Base-by-base conservation (phyloP, 1,140 invertebrate genomes). In the Halesus radiatus region DNA sequence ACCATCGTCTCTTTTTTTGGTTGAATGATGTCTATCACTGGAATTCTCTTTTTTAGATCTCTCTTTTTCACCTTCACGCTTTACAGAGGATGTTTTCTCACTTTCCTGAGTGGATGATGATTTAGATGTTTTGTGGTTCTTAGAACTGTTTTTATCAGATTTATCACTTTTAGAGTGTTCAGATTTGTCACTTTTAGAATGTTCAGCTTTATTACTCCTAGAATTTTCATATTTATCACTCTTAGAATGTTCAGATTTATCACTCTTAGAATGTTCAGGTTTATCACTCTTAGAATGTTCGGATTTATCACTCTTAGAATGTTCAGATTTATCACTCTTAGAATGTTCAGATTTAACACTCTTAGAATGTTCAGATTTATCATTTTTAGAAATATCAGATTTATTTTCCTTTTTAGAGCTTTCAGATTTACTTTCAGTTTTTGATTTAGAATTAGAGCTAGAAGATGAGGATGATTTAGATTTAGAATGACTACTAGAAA, bases 1-100 rank as follows among this genome's bases (percentile, higher is more conserved):
- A 13, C 29, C 72, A 5, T 75, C 54, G 7, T 75, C 72, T 75
- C 68, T 72, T 53, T 37, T 75, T 75, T 75, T 60, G 16, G 50
- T 52, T 22, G 72, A 56, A 15, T 72, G 68, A 18, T 58, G 53
- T 37, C 58, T 75, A 3, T 75, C 53, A 75, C 3, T 72, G 22
- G 13, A 20, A 22, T 26, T 72, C 16, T 66, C 62, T 16, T 66
- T 66, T 32, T 66, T 66, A 29, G 62, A 29, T 22, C 15, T 23
- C 23, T 23, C 23, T 64, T 64, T 64, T 22, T 16, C 23, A 5
- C 54, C 54, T 32, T 66, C 62, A 66, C 62, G 22, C n/a, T 60
- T 60, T 3, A 10, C 26, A 26, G 20, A 37, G 4, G 72, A 26
- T 64, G n/a, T 3, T 76, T 76, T 76, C 10, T 76, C 56, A 62